A percentile compares a stretch with the other conserved stretches of the same genome.
Evolutionary conservation across 2,113 vertebrate species (phyloP).

Genomic region (Oncorhynchus keta): DNA sequence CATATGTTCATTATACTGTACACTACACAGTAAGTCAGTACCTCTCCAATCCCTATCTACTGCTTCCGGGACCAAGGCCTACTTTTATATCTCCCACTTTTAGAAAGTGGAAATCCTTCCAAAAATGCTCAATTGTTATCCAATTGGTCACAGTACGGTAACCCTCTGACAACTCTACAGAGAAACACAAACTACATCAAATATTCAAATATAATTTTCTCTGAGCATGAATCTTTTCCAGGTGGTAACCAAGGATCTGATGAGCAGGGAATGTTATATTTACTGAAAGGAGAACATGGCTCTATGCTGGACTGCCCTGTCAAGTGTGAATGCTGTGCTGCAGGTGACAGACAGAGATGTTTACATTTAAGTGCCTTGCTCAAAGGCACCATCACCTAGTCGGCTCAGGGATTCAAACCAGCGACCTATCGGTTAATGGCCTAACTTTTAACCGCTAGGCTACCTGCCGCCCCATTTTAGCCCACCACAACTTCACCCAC

Average conservation of each 20-base stretch:
- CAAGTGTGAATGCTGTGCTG: slow-evolving; percentile 73
- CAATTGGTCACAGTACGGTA: slow-evolving; percentile 84
- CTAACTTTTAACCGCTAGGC: too few relatives aligned
- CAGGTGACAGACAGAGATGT: slow-evolving; percentile 83
- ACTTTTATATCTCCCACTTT: slow-evolving; percentile 87
- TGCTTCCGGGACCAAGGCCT: slow-evolving; percentile 77
- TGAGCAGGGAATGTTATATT: slow-evolving; percentile 80
- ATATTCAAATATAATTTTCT: slow-evolving; percentile 8
- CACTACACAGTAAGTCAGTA: too few relatives aligned
- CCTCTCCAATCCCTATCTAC: background rate
- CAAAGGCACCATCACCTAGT: too few relatives aligned
- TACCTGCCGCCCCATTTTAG: slow-evolving; percentile 47
- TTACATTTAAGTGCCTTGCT: background rate
- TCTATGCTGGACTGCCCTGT: slow-evolving; percentile 79
- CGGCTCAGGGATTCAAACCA: too few relatives aligned
- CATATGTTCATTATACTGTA: too few relatives aligned
- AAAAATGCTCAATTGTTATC: slow-evolving; percentile 81
- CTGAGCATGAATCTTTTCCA: slow-evolving; percentile 26
- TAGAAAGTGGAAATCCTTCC: slow-evolving; percentile 89
- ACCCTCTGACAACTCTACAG: background rate
- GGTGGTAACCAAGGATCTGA: slow-evolving; percentile 93
- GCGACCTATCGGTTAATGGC: too few relatives aligned
- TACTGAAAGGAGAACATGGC: slow-evolving; percentile 82
- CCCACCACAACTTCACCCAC: slow-evolving; percentile 82
- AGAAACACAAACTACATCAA: background rate